Evolutionary conservation across 2,113 vertebrate genomes (phyloP).

Genomic region (Willisornis vidua): DNA sequence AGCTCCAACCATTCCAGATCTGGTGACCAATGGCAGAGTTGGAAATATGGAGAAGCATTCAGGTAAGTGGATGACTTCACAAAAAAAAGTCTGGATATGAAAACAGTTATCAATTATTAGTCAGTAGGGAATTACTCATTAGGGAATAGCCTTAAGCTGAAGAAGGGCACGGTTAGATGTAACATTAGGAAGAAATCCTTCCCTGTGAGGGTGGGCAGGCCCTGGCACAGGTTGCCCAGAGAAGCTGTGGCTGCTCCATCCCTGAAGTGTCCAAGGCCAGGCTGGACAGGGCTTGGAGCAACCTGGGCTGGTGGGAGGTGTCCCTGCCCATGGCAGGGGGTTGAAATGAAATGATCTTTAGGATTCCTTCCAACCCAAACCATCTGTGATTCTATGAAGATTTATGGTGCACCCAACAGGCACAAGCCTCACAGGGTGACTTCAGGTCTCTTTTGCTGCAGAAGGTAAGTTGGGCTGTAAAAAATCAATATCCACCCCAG

Average conservation of each 20-base stretch:
- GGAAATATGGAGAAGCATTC: background rate
- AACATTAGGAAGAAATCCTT: background rate
- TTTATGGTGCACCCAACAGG: background rate
- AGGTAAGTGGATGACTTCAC: background rate
- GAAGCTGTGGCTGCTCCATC: background rate
- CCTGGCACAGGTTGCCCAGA: background rate
- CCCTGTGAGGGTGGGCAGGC: background rate
- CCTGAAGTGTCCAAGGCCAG: background rate
- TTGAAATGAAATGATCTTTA: accelerated
- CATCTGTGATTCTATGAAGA: background rate
- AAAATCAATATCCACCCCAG: background rate
- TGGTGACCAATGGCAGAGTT: background rate
- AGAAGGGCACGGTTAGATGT: accelerated
- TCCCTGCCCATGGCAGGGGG: background rate
- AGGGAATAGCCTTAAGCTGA: background rate
- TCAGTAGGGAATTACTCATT: background rate
- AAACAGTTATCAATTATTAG: background rate
- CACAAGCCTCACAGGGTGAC: background rate
- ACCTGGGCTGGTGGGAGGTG: background rate
- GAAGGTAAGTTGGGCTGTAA: background rate
- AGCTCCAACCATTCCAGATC: background rate
- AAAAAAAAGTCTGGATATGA: background rate
- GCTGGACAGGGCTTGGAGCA: background rate
- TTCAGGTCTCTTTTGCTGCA: background rate
- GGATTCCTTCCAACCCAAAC: background rate